These are phyloP conservation scores for Osmerus mordax DNA, from an alignment of 2,113 vertebrate genomes.

Conservation along the genomic window DNA sequence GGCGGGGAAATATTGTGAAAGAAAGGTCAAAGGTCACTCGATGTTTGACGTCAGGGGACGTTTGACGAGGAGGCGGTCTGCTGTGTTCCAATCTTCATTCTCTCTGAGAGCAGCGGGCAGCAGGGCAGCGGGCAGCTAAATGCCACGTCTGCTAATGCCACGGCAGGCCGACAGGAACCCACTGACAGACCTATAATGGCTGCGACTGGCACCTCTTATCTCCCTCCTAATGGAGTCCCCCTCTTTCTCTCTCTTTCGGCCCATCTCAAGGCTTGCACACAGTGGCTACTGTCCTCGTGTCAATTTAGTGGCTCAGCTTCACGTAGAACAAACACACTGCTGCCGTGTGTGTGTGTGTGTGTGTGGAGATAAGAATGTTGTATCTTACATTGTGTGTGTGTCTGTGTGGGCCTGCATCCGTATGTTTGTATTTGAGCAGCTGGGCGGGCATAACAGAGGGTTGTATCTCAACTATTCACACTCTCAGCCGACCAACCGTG, in stretches of 20 bases:
- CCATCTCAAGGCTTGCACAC: conserved; percentile 40
- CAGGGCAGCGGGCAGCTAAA: conserved; percentile 56
- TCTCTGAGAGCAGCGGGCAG: conserved; percentile 49
- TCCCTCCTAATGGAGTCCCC: conserved; percentile 42
- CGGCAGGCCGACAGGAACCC: conserved; percentile 20
- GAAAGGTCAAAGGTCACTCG: conserved; percentile 54
- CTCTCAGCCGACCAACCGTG: not conserved
- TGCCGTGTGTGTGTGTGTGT: conserved; percentile 21
- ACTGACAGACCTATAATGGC: conserved; percentile 42
- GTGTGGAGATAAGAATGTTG: conserved; percentile 1
- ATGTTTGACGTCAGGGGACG: conserved; percentile 26
- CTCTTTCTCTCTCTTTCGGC: not conserved
- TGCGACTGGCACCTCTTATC: conserved; percentile 31
- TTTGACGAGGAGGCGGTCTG: conserved; percentile 36
- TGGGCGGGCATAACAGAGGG: conserved; percentile 37
- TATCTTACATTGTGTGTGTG: conserved; percentile 9
- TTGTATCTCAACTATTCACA: conserved; percentile 21
- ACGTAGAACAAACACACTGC: conserved; percentile 38
- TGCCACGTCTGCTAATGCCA: conserved; percentile 50
- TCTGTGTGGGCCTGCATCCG: not conserved
- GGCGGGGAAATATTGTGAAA: conserved; percentile 51
- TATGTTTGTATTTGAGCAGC: not conserved
- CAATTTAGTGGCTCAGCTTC: conserved; percentile 29
- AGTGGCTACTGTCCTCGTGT: conserved; percentile 48
- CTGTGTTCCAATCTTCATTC: conserved; percentile 39